A percentile compares a stretch with the other conserved stretches of the same genome.
These are phyloP conservation scores for Marasmarcha lunaedactyla DNA, from an alignment of 2,888 invertebrate species.

Conservation along the genomic window DNA sequence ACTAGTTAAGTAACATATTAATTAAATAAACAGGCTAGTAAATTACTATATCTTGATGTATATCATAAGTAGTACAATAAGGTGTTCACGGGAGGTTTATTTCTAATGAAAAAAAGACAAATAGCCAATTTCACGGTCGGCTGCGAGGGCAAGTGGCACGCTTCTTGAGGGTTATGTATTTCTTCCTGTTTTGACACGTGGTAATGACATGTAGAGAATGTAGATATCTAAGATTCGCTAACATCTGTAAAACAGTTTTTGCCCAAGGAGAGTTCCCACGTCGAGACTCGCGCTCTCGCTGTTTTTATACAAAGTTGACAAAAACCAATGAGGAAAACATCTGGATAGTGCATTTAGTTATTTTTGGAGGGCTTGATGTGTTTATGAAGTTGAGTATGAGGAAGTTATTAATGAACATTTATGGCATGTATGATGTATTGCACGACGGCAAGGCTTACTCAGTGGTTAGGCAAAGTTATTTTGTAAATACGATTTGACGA, in stretches of 20 bases:
- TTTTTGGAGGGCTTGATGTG: slow-evolving; percentile 38
- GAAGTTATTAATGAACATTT: slow-evolving; percentile 33
- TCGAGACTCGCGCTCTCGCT: slow-evolving; percentile 39
- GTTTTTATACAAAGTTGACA: slow-evolving; percentile 31
- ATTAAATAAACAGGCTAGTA: neutral
- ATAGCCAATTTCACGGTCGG: slow-evolving; percentile 47
- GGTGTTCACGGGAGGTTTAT: slow-evolving; percentile 14
- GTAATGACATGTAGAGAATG: slow-evolving; percentile 18
- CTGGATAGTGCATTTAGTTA: slow-evolving; percentile 39
- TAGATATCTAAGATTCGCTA: slow-evolving; percentile 26
- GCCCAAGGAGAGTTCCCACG: slow-evolving; percentile 38
- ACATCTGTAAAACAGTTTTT: slow-evolving; percentile 44
- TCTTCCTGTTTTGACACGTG: slow-evolving; percentile 60
- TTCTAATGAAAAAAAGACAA: slow-evolving; percentile 28
- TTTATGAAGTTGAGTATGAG: slow-evolving; percentile 39
- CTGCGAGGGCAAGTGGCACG: slow-evolving; percentile 51
- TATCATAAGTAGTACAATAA: slow-evolving; percentile 11
- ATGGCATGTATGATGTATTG: slow-evolving; percentile 1
- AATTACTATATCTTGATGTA: neutral
- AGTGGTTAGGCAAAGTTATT: neutral
- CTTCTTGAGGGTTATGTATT: slow-evolving; percentile 33
- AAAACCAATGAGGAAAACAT: slow-evolving; percentile 53
- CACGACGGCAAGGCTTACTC: slow-evolving; percentile 2
- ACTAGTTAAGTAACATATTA: neutral
- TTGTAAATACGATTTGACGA: neutral